phyloP scores from a whole-genome alignment of 2,797 vertebrate genomes.

The Amblyopsis hoosieri region DNA sequence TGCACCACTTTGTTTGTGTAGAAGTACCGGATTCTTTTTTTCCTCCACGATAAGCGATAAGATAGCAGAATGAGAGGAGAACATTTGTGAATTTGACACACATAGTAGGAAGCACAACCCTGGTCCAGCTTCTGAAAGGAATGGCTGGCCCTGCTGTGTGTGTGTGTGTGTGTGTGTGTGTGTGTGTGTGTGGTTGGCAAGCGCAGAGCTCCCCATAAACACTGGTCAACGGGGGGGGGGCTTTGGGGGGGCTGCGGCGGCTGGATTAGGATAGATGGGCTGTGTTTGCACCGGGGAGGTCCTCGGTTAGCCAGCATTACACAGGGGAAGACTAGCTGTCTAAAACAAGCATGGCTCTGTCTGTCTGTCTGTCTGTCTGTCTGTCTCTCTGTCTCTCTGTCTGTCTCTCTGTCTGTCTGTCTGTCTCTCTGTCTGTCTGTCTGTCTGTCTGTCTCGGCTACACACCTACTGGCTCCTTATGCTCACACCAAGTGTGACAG shows the following conservation, averaged over 20 bases:
- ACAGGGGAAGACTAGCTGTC: conserved; percentile 10
- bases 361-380: not conserved
- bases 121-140: too few relatives aligned
- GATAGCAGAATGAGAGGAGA: too few relatives aligned
- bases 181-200: too few relatives aligned
- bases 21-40: too few relatives aligned
- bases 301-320: conserved; percentile 1
- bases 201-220: not conserved
- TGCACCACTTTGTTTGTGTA: too few relatives aligned
- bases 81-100: too few relatives aligned
- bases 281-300: not conserved
- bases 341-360: conserved; percentile 26
- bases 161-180: too few relatives aligned
- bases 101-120: too few relatives aligned
- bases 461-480: not conserved
- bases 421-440: too few relatives aligned
- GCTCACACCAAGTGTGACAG: not conserved
- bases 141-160: too few relatives aligned
- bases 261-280: not conserved
- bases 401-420: too few relatives aligned
- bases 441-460: not conserved
- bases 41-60: too few relatives aligned
- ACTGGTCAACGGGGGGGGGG: not conserved
- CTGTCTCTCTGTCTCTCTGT: not conserved
- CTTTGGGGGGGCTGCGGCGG: not conserved